Evolutionary conservation across 2,797 vertebrate species (phyloP).

Genomic region (Remorina albescens): DNA sequence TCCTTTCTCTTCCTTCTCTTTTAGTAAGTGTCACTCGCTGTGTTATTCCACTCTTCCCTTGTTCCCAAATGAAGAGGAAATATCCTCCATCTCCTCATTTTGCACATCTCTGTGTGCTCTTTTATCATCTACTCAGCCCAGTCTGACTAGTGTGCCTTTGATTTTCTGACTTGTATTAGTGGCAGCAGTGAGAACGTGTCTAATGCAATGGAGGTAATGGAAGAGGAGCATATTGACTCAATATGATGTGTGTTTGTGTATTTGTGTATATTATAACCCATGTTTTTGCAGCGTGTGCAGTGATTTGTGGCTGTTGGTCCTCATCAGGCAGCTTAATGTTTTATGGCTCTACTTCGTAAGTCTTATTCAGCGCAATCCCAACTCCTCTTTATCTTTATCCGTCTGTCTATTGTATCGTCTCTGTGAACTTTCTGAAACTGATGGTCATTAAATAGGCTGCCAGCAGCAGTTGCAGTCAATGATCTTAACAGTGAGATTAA

Average conservation of each 20-base stretch:
- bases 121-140: conserved; percentile 35
- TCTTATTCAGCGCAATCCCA: conserved; percentile 27
- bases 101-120: conserved; percentile 23
- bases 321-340: conserved; percentile 35
- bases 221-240: conserved; percentile 34
- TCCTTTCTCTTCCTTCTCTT: conserved; percentile 20
- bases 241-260: conserved; percentile 11
- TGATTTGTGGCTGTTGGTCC: conserved; percentile 55
- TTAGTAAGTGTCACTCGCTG: conserved; percentile 28
- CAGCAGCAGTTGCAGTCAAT: not conserved
- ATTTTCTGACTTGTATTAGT: conserved; percentile 49
- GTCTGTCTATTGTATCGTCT: conserved; percentile 9
- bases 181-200: conserved; percentile 31
- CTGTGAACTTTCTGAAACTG: conserved; percentile 14
- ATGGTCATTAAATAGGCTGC: conserved; percentile 22
- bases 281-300: conserved; percentile 25
- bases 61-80: conserved; percentile 47
- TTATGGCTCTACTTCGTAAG: conserved; percentile 26
- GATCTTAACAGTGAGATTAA: not conserved
- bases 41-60: conserved; percentile 31
- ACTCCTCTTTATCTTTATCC: conserved; percentile 20
- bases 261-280: not conserved
- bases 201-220: conserved; percentile 27
- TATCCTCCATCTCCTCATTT: conserved; percentile 39
- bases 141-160: conserved; percentile 27